Percentiles rank a stretch among this genome's conserved stretches.
These are phyloP conservation scores for Cyanistes caeruleus DNA, from an alignment of 2,113 vertebrate species.

Conservation along the genomic window DNA sequence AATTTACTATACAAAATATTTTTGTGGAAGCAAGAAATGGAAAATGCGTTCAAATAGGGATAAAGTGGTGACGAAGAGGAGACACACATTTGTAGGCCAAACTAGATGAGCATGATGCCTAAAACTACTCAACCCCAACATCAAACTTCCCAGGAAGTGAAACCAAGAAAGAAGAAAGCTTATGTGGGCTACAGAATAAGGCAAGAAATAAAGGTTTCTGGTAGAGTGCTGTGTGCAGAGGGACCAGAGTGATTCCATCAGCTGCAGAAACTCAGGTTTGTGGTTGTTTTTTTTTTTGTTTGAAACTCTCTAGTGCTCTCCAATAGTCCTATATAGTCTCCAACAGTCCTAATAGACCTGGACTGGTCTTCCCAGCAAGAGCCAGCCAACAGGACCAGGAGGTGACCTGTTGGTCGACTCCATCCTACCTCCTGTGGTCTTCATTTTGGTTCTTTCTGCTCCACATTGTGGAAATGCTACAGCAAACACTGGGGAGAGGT, in stretches of 20 bases:
- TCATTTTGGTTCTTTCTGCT: background rate
- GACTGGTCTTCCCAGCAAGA: background rate
- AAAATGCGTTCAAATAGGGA: background rate
- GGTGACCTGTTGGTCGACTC: background rate
- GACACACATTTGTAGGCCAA: background rate
- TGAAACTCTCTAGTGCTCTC: background rate
- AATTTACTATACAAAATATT: background rate
- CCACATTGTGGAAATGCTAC: background rate
- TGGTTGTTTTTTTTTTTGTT: background rate
- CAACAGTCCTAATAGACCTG: rapidly evolving
- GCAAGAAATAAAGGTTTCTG: background rate
- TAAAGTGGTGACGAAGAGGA: background rate
- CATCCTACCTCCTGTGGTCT: background rate
- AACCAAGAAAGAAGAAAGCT: background rate
- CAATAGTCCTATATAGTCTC: background rate
- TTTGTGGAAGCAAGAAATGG: background rate
- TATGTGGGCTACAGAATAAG: background rate
- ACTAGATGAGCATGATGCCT: background rate
- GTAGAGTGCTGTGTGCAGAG: background rate
- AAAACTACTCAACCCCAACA: background rate
- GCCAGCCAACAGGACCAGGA: background rate
- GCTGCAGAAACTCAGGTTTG: background rate
- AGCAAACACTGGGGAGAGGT: background rate
- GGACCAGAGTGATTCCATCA: background rate
- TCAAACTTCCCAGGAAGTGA: background rate